Evolutionary conservation across 2,113 vertebrate genomes (phyloP).

Genomic region (Genyomyrus donnyi): DNA sequence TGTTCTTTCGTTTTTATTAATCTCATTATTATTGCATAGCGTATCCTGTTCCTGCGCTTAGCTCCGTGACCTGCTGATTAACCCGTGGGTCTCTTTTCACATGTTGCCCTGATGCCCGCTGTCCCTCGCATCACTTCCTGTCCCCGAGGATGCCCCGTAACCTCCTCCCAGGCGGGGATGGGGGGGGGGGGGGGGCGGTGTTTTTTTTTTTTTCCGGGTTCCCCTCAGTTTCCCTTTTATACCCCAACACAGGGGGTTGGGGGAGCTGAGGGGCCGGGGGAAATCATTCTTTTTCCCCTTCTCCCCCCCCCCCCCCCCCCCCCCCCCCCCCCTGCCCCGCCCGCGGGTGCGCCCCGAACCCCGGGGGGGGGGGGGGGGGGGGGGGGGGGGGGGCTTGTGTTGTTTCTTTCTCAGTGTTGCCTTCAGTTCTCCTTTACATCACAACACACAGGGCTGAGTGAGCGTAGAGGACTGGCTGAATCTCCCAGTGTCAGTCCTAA

Average conservation of each 20-base stretch:
- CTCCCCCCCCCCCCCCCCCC: no score
- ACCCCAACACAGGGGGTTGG: no score
- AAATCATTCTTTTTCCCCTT: no score
- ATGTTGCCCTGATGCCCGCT: background rate
- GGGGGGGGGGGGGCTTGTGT: background rate
- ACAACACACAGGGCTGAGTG: background rate
- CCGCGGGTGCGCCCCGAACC: no score
- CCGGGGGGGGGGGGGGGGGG: no score
- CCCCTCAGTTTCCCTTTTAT: no score
- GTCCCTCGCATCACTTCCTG: background rate
- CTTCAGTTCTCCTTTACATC: background rate
- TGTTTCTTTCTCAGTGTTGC: background rate
- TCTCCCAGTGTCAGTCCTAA: background rate
- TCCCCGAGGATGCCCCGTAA: background rate
- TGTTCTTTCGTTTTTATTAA: background rate
- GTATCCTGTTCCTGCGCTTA: background rate
- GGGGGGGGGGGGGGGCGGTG: no score
- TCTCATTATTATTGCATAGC: background rate
- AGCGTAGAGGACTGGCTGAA: background rate
- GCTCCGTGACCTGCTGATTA: background rate
- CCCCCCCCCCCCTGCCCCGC: no score
- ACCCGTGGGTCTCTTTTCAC: background rate
- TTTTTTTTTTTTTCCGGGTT: no score
- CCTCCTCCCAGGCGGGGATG: background rate
- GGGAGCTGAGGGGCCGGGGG: no score